Evolutionary conservation across 2,797 vertebrate species (phyloP).

Genomic region (Corythornis leucogaster): DNA sequence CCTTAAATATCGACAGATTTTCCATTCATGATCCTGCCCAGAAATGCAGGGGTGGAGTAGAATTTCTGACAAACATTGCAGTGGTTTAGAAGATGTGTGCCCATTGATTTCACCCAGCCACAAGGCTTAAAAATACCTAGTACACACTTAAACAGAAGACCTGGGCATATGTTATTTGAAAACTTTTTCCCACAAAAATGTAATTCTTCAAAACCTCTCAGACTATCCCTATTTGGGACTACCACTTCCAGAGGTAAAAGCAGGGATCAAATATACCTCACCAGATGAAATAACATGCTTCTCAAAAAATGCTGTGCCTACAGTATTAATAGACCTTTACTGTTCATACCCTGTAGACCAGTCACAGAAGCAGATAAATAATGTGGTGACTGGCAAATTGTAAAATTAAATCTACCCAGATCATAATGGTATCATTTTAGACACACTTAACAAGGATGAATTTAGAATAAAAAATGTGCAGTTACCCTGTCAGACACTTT

Average conservation of each 20-base stretch:
- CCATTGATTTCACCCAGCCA: neutral
- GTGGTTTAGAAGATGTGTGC: constrained; percentile 12
- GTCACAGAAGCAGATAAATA: constrained; percentile 1
- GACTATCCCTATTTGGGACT: neutral
- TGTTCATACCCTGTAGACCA: neutral
- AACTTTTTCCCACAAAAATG: constrained; percentile 45
- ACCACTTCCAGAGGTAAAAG: constrained; percentile 23
- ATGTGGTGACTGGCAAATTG: constrained; percentile 42
- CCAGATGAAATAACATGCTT: constrained; percentile 31
- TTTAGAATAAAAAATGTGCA: neutral
- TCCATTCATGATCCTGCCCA: neutral
- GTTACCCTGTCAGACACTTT: neutral
- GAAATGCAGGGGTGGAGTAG: neutral
- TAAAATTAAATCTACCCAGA: constrained; percentile 35
- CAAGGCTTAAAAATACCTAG: neutral
- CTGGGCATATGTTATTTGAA: constrained; percentile 20
- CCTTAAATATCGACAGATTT: neutral
- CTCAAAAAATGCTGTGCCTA: neutral
- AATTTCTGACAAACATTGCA: neutral
- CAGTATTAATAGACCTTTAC: constrained; percentile 16
- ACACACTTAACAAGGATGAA: neutral
- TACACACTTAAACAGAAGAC: neutral
- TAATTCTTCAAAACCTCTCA: constrained; percentile 20
- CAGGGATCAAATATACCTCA: constrained; percentile 50
- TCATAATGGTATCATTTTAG: constrained; percentile 37